Conservation (phyloP, 1,140 invertebrate genomes). For the Sitobion miscanthi region DNA sequence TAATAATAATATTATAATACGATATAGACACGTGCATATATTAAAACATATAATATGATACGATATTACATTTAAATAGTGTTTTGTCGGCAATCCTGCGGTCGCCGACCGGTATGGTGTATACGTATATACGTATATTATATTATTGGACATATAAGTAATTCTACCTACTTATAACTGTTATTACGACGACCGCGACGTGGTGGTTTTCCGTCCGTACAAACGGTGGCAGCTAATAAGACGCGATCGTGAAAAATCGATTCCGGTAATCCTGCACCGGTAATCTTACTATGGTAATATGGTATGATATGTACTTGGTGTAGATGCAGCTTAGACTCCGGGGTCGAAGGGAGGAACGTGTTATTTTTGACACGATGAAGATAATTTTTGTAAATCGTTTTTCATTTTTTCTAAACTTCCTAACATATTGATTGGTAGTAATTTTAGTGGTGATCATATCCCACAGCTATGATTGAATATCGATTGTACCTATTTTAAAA, state of each 20-base stretch:
- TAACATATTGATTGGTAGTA: no score
- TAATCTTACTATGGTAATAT: no score
- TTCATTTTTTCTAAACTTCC: background rate
- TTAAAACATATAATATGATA: background rate
- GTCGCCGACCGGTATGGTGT: background rate
- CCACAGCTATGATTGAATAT: no score
- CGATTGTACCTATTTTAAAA: no score
- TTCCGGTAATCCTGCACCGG: background rate
- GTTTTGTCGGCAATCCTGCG: background rate
- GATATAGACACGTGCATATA: background rate
- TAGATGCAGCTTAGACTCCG: background rate
- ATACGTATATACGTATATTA: background rate
- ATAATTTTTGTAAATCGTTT: background rate
- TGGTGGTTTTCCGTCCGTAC: background rate
- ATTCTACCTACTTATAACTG: background rate
- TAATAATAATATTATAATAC: background rate
- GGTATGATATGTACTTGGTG: no score
- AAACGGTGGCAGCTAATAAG: background rate
- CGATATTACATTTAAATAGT: conserved; percentile 20
- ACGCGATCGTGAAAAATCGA: conserved; percentile 17
- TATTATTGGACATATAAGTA: background rate
- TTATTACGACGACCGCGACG: background rate
- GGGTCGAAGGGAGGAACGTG: background rate
- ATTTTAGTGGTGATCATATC: no score
- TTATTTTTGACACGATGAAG: background rate